Base-by-base conservation (phyloP, 2,888 invertebrate species). In the Ariolimax columbianus region DNA sequence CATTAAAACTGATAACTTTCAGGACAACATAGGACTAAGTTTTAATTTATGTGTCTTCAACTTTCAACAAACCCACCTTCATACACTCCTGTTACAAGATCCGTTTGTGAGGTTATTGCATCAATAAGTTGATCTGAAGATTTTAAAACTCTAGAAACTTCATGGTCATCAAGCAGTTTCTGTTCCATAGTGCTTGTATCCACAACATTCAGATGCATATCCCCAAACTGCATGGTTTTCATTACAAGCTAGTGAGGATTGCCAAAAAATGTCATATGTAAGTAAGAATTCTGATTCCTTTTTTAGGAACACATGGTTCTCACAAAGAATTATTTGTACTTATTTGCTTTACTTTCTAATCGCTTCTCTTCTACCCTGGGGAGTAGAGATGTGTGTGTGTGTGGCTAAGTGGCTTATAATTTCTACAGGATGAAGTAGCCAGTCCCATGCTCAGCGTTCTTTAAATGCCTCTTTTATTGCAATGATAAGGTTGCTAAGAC, bases 81-180 rank as follows among this genome's bases (percentile, higher is more conserved):
- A 83, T 87, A 87, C 36, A 72, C 66, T 47, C 87, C 87, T 72
- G 83, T 78, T 51, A 85, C 80, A n/a, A 87, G 81, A 75, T 87
- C 87, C 72, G 63, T 47, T 26, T 78, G 77, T 19, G 84, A 68
- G 33, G 7, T 47, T 0, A 84, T 23, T 70, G 79, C 79, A 40
- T 26, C 40, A 59, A 6, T 19, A 30, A 84, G 33, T 11, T 68
- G 30, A 30, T 26, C 40, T 19, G 84, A 78, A n/a, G 43, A 63
- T 47, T 68, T 43, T 36, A 80, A 47, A 14, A 80, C 47, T 23
- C 38, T 43, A 11, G 40, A 38, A 36, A 72, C 2, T 2, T 78
- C 59, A 55, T 72, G 30, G 30, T 84, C 78, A 47, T 70, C 38
- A 17, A 72, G 30, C n/a, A 84, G 30, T 36, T 47, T 47, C 7